Conservation (phyloP, 2,113 vertebrate genomes). For the Chaetorhynchus papuensis region DNA sequence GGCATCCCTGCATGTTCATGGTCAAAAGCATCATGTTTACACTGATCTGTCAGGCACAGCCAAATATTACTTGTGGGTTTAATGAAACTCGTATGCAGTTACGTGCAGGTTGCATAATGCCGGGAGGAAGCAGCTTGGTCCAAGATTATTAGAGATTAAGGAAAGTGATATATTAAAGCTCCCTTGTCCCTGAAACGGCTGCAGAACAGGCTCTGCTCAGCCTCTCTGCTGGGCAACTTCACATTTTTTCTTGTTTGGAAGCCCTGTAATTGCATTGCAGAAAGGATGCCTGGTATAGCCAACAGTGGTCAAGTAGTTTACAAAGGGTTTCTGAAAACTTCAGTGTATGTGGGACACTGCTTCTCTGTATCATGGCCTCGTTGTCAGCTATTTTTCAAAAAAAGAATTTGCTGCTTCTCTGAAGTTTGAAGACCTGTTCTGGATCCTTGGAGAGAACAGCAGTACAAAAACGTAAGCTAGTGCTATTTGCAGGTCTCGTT, state of each 20-base stretch:
- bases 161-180: neutral
- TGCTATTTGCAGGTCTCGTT: neutral
- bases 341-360: neutral
- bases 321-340: neutral
- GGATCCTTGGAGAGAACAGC: constrained; percentile 10
- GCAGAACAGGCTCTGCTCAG: neutral
- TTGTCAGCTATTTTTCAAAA: neutral
- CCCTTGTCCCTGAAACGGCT: neutral
- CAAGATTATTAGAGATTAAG: neutral
- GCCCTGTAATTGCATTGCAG: neutral
- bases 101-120: neutral
- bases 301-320: neutral
- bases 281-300: neutral
- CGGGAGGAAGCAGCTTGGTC: neutral
- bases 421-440: neutral
- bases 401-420: neutral
- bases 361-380: neutral
- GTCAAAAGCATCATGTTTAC: neutral
- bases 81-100: neutral
- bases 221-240: neutral
- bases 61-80: neutral
- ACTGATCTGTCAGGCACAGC: neutral
- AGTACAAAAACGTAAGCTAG: neutral
- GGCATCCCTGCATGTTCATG: neutral
- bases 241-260: neutral